Percentiles rank a stretch among this genome's conserved stretches.
phyloP scores from a whole-genome alignment of 2,797 vertebrate genomes.

The Microctenopoma stevenorrisi region DNA sequence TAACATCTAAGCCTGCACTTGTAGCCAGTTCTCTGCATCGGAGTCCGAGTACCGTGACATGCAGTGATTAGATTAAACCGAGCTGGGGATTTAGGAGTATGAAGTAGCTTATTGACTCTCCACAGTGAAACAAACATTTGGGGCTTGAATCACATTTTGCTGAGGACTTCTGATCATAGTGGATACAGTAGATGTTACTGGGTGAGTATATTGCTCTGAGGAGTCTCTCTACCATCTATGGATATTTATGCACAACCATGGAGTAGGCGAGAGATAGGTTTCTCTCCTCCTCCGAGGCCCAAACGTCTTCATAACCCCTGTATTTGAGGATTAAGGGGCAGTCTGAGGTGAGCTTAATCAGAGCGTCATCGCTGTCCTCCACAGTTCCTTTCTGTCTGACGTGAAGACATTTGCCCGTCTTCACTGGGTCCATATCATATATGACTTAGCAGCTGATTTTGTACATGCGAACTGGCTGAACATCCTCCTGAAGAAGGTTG shows the following conservation, averaged over 20 bases:
- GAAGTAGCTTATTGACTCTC: no score
- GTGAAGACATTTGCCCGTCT: constrained; percentile 69
- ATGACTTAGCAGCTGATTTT: constrained; percentile 71
- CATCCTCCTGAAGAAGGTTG: constrained; percentile 51
- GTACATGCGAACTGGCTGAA: constrained; percentile 67
- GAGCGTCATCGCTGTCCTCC: constrained; percentile 47
- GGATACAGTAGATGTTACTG: constrained; percentile 92
- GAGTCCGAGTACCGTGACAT: no score
- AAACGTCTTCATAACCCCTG: constrained; percentile 57
- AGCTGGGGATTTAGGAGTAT: no score
- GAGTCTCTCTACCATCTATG: constrained; percentile 89
- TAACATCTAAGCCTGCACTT: no score
- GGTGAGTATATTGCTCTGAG: constrained; percentile 85
- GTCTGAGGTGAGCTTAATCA: constrained; percentile 47
- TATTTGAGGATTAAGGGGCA: constrained; percentile 49
- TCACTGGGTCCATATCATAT: constrained; percentile 76
- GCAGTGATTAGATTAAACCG: no score
- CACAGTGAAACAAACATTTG: no score
- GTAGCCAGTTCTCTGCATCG: no score
- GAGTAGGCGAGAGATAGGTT: constrained; percentile 90
- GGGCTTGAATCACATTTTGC: no score
- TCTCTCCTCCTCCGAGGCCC: constrained; percentile 80
- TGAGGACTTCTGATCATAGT: constrained; percentile 45
- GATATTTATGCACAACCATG: constrained; percentile 91
- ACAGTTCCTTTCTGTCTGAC: constrained; percentile 31